Base-by-base conservation (phyloP, 2,888 invertebrate genomes). In the Tromatobia lineatoria region DNA sequence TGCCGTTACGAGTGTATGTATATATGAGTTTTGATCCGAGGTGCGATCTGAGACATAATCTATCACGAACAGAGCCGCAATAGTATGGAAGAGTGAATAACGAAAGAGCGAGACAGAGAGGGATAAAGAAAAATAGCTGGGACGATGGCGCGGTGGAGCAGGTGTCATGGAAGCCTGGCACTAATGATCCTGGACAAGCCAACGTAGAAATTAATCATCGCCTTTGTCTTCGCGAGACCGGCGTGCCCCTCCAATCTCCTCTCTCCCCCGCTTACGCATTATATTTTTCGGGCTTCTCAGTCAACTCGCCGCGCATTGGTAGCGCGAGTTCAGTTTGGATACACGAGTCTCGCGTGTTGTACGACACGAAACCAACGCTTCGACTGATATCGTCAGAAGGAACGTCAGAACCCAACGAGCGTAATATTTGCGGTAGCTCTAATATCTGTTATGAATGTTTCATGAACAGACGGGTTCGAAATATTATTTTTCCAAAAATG, bases 181-280 rank as follows among this genome's bases (percentile, higher is more conserved):
- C 90, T 93, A 93, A 93, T 92, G 93, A 93, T 92, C 90, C 90
- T 90, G 88, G 91, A 90, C 92, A 86, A 89, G 91, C 90, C 91
- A 91, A 91, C 89, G 88, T 90, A 87, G 82, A 91, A 93, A 93
- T 93, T 92, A 93, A 93, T 93, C 93, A 93, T 92, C 89, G 91
- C 90, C 92, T 92, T 92, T 93, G 93, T 93, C 93, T 93, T 91
- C 89, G 88, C 85, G 84, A 83, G 85, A 84, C 86, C 87, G 87
- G 81, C 75, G 59, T 47, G 42, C 69, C 74, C 54, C 61, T 20
- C 45, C 10, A 15, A 23, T 50, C 54, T 11, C 42, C 73, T 25
- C 66, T 8, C n/a, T n/a, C 52, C 34, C 52, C 71, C 77, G 42
- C 64, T 47, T 20, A 29, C 45, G 25, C 59, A 73, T 71, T 77